phyloP scores from a whole-genome alignment of 1,140 invertebrate species.

The Caenorhabditis inopinata region DNA sequence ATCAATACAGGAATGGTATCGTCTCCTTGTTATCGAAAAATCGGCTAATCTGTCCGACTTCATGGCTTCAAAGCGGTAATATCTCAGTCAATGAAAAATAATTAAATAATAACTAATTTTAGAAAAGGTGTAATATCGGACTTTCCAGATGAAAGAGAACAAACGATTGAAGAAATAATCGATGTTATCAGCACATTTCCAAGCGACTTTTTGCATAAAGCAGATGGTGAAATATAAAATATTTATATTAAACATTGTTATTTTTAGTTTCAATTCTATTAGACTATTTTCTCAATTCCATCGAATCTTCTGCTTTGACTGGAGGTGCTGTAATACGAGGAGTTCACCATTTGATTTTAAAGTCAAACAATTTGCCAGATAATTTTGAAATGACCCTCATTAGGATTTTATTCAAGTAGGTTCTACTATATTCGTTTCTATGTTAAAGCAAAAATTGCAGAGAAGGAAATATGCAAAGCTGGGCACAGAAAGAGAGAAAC shows the following conservation, averaged over 20 bases:
- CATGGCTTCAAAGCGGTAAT: not conserved
- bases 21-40: not conserved
- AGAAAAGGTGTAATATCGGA: not conserved
- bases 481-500: slow-evolving; percentile 26
- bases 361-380: slow-evolving; percentile 18
- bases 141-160: slow-evolving; percentile 8
- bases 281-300: not conserved
- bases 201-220: not conserved
- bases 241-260: not conserved
- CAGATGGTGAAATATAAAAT: not conserved
- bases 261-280: slow-evolving; percentile 24
- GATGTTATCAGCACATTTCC: not conserved
- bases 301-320: slow-evolving; percentile 16
- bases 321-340: slow-evolving; percentile 20
- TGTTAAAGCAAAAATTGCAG: not conserved
- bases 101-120: slow-evolving; percentile 68
- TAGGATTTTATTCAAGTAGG: slow-evolving; percentile 4
- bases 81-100: no score
- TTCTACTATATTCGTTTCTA: no score
- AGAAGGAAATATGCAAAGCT: slow-evolving; percentile 38
- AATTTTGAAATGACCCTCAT: not conserved
- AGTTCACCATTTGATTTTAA: slow-evolving; percentile 19
- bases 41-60: not conserved
- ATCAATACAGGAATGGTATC: not conserved
- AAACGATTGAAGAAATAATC: not conserved